Percentiles rank a stretch among this genome's conserved stretches.
These are phyloP conservation scores for Oceanodroma leucorhoa DNA, from an alignment of 2,797 vertebrate genomes.

Conservation along the genomic window DNA sequence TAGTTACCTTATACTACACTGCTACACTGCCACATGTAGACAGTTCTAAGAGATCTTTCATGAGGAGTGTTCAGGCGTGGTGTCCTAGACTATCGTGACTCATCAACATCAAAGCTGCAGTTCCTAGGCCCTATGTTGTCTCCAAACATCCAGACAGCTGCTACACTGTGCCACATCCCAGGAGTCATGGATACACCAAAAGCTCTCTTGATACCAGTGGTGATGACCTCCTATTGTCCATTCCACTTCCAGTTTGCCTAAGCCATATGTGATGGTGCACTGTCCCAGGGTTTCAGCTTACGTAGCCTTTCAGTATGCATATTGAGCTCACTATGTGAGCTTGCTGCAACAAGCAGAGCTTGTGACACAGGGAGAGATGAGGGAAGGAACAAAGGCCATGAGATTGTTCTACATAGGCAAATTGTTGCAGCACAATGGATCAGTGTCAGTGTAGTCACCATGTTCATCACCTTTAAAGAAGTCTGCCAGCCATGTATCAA, in stretches of 20 bases:
- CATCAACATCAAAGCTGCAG: neutral
- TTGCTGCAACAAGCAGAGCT: neutral
- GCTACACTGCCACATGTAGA: neutral
- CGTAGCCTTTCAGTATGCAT: neutral
- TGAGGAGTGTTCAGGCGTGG: neutral
- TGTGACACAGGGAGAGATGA: neutral
- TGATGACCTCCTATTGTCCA: neutral
- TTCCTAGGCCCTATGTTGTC: neutral
- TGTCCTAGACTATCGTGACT: neutral
- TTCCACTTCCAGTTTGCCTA: neutral
- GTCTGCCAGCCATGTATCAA: neutral
- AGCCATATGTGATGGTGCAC: neutral
- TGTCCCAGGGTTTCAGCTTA: neutral
- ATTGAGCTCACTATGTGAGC: fast-evolving
- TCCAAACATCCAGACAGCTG: neutral
- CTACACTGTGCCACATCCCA: neutral
- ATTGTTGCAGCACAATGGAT: neutral
- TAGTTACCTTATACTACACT: neutral
- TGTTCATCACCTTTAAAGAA: neutral
- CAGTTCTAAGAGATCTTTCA: neutral
- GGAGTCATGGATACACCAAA: neutral
- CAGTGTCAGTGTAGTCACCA: neutral
- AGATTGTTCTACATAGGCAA: neutral
- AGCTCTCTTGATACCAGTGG: neutral
- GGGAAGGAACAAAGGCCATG: neutral